These are phyloP conservation scores for Platycheirus albimanus DNA, from an alignment of 2,888 invertebrate species.

Conservation along the genomic window DNA sequence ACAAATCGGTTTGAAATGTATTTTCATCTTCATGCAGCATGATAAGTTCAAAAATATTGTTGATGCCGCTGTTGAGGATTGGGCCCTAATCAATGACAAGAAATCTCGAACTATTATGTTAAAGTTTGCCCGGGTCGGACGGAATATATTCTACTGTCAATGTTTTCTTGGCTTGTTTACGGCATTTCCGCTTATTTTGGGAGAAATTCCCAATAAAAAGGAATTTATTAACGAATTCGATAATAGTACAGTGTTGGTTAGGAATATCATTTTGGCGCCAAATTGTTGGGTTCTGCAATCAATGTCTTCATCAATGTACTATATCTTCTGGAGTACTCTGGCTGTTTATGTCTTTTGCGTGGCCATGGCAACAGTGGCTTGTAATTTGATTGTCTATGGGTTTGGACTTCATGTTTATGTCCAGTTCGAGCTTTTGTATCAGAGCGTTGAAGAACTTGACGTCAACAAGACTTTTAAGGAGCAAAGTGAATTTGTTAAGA, in stretches of 20 bases:
- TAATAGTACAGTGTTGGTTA: neutral
- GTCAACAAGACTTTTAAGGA: neutral
- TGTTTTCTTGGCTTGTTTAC: constrained; percentile 19
- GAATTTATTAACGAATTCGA: neutral
- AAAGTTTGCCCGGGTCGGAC: neutral
- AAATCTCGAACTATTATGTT: constrained; percentile 5
- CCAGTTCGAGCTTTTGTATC: constrained; percentile 14
- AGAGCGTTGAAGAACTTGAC: neutral
- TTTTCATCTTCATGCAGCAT: constrained; percentile 13
- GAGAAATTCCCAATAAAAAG: neutral
- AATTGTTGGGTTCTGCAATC: constrained; percentile 17
- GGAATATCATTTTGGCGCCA: constrained; percentile 11
- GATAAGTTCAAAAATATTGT: constrained; percentile 1
- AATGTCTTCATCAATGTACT: neutral
- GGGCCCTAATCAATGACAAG: constrained; percentile 5
- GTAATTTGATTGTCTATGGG: constrained; percentile 27
- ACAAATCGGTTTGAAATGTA: constrained; percentile 12
- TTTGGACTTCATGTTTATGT: constrained; percentile 29
- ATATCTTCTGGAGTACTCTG: constrained; percentile 3
- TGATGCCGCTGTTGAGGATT: constrained; percentile 16
- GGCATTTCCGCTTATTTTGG: constrained; percentile 6
- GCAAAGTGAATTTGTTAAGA: constrained; percentile 1
- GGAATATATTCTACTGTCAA: constrained; percentile 19
- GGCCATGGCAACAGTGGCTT: constrained; percentile 19
- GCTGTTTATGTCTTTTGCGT: constrained; percentile 11